Percentiles rank a stretch among this genome's conserved stretches.
Evolutionary conservation across 1,140 invertebrate species (phyloP).

Genomic region (Zaprionus ornatus): DNA sequence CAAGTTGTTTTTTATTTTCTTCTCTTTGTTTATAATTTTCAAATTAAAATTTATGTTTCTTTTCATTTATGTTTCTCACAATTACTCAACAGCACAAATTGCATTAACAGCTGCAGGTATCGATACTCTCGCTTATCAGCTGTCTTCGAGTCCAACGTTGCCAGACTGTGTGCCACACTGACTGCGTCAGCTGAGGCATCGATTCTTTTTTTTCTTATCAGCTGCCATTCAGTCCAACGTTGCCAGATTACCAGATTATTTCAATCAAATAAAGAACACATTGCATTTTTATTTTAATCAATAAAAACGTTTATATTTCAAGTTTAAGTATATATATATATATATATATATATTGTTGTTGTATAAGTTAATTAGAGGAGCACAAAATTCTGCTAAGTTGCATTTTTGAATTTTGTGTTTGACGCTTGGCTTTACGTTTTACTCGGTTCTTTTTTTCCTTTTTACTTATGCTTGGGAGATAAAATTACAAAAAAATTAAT

Average conservation of each 20-base stretch:
- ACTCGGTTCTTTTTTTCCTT: background rate
- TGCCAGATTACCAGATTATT: slow-evolving; percentile 15
- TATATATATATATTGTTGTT: slow-evolving; percentile 36
- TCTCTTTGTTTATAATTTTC: background rate
- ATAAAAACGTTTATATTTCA: slow-evolving; percentile 80
- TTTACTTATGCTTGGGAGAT: background rate
- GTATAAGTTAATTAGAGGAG: slow-evolving; percentile 55
- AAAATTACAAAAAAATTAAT: slow-evolving; percentile 24
- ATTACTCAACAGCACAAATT: too few species aligned
- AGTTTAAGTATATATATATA: slow-evolving; percentile 63
- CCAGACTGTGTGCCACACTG: background rate
- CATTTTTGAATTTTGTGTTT: slow-evolving; percentile 25
- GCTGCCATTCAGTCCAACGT: background rate
- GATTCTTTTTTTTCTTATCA: slow-evolving; percentile 11
- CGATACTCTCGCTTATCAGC: background rate
- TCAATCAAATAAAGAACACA: background rate
- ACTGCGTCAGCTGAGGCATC: background rate
- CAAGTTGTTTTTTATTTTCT: background rate
- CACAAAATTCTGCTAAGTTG: slow-evolving; percentile 53
- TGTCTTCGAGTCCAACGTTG: background rate
- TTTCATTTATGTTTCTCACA: too few species aligned
- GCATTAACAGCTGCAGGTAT: background rate
- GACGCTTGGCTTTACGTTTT: slow-evolving; percentile 30
- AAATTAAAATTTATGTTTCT: too few species aligned
- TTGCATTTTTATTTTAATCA: slow-evolving; percentile 34